Evolutionary conservation across 2,113 vertebrate species (phyloP).

Genomic region (Terrapene triunguis): DNA sequence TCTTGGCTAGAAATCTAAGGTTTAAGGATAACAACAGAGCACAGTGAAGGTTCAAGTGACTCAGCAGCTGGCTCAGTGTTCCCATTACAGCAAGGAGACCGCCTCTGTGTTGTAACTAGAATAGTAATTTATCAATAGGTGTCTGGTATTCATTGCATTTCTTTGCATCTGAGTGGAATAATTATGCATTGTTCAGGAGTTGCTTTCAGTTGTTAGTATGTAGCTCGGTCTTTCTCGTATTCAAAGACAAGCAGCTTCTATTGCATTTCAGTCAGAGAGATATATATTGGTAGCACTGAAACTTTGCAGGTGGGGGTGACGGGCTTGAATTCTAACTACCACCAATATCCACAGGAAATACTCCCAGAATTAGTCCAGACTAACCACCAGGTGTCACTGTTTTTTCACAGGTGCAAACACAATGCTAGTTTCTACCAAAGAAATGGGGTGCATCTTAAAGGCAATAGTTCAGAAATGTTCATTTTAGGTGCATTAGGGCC

Average conservation of each 20-base stretch:
- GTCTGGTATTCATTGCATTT: not conserved
- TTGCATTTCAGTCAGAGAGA: not conserved
- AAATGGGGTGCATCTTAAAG: not conserved
- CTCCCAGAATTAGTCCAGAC: accelerated
- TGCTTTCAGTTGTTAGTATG: not conserved
- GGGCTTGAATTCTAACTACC: not conserved
- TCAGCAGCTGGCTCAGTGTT: slow-evolving; percentile 14
- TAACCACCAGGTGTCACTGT: not conserved
- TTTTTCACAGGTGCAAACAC: not conserved
- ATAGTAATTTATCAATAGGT: not conserved
- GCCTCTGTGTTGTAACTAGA: not conserved
- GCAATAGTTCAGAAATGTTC: not conserved
- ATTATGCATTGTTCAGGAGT: not conserved
- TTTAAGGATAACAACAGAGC: not conserved
- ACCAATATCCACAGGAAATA: accelerated
- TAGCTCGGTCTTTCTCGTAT: not conserved
- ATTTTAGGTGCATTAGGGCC: not conserved
- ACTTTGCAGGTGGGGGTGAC: accelerated
- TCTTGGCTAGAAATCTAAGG: not conserved
- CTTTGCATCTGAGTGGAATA: not conserved
- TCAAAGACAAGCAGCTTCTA: not conserved
- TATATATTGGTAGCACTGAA: not conserved
- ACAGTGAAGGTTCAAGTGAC: not conserved
- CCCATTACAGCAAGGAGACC: not conserved
- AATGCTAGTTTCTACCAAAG: not conserved